Evolutionary conservation across 2,113 vertebrate species (phyloP).

Genomic region (Plotosus lineatus): DNA sequence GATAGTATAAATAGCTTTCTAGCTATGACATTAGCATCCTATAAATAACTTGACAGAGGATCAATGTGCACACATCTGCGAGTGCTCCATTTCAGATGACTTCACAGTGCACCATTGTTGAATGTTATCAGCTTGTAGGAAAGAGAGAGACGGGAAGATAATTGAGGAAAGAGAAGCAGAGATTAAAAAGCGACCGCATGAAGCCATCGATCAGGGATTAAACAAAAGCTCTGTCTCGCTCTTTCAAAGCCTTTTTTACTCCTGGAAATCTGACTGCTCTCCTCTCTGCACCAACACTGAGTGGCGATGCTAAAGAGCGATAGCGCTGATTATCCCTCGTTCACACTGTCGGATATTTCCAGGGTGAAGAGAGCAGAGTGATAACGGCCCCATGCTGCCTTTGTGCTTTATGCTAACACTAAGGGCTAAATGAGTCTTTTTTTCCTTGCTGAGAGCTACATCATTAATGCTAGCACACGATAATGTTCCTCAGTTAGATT

Average conservation of each 20-base stretch:
- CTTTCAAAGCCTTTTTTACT: conserved; percentile 22
- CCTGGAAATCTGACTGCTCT: conserved; percentile 11
- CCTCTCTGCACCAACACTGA: conserved; percentile 4
- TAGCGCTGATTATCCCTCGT: conserved; percentile 22
- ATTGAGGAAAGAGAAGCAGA: conserved; percentile 27
- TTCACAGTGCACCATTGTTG: conserved; percentile 5
- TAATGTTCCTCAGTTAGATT: conserved; percentile 4
- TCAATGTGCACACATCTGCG: not conserved
- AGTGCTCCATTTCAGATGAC: not conserved
- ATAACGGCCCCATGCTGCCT: conserved; percentile 3
- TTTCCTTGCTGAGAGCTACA: not conserved
- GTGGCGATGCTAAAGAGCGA: conserved; percentile 15
- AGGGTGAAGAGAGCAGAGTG: not conserved
- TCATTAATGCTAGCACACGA: not conserved
- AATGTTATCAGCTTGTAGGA: conserved; percentile 26
- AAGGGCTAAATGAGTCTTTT: not conserved
- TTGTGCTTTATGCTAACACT: conserved; percentile 1
- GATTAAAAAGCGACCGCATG: conserved; percentile 25
- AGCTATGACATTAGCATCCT: not conserved
- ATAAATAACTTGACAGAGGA: not conserved
- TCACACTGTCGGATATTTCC: conserved; percentile 9
- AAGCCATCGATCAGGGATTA: conserved; percentile 35
- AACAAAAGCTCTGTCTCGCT: conserved; percentile 33
- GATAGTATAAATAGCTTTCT: not conserved
- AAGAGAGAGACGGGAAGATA: conserved; percentile 9